Percentiles rank a stretch among this genome's conserved stretches.
Evolutionary conservation across 2,888 invertebrate genomes (phyloP).

Genomic region (Drosophila antonietae): DNA sequence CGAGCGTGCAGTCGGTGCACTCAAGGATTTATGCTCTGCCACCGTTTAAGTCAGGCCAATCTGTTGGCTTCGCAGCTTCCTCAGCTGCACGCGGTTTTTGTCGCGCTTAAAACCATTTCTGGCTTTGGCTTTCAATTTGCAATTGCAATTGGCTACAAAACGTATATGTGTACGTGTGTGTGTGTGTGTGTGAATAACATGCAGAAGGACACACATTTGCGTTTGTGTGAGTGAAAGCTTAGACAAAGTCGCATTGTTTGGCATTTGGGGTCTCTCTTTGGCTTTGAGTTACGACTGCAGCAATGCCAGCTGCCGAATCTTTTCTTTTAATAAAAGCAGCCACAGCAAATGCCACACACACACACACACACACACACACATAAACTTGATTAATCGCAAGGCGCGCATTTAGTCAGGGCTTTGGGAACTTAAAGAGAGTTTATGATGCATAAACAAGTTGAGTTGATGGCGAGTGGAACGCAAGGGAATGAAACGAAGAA

Average conservation of each 20-base stretch:
- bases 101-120: slow-evolving; percentile 48
- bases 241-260: slow-evolving; percentile 35
- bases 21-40: slow-evolving; percentile 72
- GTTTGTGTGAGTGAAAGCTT: slow-evolving; percentile 9
- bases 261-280: slow-evolving; percentile 17
- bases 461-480: not conserved
- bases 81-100: slow-evolving; percentile 43
- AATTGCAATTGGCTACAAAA: slow-evolving; percentile 49
- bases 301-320: slow-evolving; percentile 19
- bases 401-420: slow-evolving; percentile 3
- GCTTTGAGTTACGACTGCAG: slow-evolving; percentile 25
- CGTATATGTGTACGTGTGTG: slow-evolving; percentile 38
- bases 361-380: slow-evolving; percentile 6
- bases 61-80: slow-evolving; percentile 49
- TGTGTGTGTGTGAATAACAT: slow-evolving; percentile 51
- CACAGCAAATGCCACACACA: slow-evolving; percentile 5
- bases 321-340: slow-evolving; percentile 38
- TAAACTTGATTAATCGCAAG: slow-evolving; percentile 34
- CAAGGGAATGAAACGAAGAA: not conserved
- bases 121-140: slow-evolving; percentile 65
- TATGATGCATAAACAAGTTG: slow-evolving; percentile 20
- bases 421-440: slow-evolving; percentile 4
- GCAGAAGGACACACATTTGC: slow-evolving; percentile 19
- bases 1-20: slow-evolving; percentile 42
- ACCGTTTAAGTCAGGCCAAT: slow-evolving; percentile 69